Conservation (phyloP, 2,113 vertebrate species). For the Patagioenas fasciata region DNA sequence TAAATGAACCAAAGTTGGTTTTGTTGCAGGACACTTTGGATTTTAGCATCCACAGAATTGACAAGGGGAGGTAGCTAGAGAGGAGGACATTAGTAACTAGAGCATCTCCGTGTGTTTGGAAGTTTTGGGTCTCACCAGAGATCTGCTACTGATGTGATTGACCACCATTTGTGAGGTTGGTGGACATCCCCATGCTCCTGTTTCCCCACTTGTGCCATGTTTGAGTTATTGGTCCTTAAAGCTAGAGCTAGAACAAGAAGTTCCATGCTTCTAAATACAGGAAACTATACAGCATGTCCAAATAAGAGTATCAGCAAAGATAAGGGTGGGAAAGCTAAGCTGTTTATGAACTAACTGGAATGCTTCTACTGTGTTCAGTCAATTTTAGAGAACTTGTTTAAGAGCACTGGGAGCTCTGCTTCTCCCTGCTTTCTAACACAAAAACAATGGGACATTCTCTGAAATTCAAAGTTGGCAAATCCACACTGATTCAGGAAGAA, state of each 20-base stretch:
- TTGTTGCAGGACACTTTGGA: not conserved
- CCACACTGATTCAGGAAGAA: not conserved
- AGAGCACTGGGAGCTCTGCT: not conserved
- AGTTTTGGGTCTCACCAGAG: not conserved
- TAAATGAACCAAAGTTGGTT: not conserved
- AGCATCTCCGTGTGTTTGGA: not conserved
- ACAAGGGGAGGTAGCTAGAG: not conserved
- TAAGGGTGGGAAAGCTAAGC: not conserved
- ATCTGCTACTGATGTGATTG: not conserved
- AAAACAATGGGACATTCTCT: not conserved
- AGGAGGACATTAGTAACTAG: not conserved
- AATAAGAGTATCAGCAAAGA: not conserved
- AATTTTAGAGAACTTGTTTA: not conserved
- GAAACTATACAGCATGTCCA: not conserved
- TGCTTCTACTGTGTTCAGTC: not conserved
- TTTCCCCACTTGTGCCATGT: not conserved
- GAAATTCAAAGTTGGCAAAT: not conserved
- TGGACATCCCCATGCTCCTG: not conserved
- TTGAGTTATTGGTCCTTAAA: not conserved
- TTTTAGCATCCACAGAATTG: not conserved
- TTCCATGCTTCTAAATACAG: not conserved
- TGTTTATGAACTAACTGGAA: not conserved
- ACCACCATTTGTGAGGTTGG: fast-evolving
- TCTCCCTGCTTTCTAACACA: not conserved
- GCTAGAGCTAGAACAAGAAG: not conserved